Base-by-base conservation (phyloP, 2,113 vertebrate genomes). In the Podocnemis expansa region DNA sequence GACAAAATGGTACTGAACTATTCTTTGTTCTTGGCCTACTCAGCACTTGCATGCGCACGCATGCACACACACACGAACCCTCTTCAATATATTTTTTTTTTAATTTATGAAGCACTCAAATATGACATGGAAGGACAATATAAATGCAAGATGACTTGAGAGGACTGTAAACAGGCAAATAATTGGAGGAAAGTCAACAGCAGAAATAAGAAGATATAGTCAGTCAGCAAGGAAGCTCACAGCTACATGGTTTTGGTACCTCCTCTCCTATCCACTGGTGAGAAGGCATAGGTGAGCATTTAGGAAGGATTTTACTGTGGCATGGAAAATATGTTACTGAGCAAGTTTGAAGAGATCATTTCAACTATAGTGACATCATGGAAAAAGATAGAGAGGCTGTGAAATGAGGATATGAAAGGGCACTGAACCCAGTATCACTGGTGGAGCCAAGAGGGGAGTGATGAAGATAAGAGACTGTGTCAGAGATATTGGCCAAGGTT, bases 11-110 rank as follows among this genome's bases (percentile, higher is more conserved):
- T 55, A 29, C 21, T 80, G 21, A 92, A 83, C 55, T 51, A 49
- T 34, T 45, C 8, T 81, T 0, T 56, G 12, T 27, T 91, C 73
- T 67, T 89, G 49, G 87, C 25, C 3, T 45, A 78, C 31, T 51
- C 78, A 43, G 34, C 5, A 14, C 51, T 43, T 41, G 3, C n/a
- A 21, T 22, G 11, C 24, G 11, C n/a, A n/a, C n/a, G n/a, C n/a
- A n/a, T n/a, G n/a, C n/a, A n/a, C n/a, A n/a, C n/a, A n/a, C n/a
- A 55, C 45, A 55, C 0, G 4, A 31, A 0, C 10, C 60, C 31
- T 10, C 29, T 51, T 82, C 38, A 22, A 10, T 78, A 12, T 2
- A 21, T 80, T 52, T 2, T 79, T 24, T 24, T 78, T n/a, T n/a
- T n/a, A n/a, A 75, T 63, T 89, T 75, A 78, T 41, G 87, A 82